Evolutionary conservation across 2,888 invertebrate species (phyloP), one percentile per base, ranked within the genome.

Genomic region (Allacma fusca): DNA sequence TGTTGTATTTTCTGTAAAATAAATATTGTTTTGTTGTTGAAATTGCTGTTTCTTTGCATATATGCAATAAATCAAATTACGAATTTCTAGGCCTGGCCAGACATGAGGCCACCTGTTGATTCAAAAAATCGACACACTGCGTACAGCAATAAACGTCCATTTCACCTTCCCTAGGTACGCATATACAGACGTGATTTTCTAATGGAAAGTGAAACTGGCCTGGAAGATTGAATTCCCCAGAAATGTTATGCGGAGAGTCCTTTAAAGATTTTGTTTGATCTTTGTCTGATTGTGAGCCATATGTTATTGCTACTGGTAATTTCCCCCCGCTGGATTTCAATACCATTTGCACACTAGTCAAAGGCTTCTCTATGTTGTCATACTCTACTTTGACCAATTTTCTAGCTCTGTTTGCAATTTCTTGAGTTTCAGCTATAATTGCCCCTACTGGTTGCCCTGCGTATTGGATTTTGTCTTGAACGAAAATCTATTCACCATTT

Each of bases 171-270:
- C 88, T 89, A 0, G 92, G 93, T 23, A 90, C 86, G 16, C 89
- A 91, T 0, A 92, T 88, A 79, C 91, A 90, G 0, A 89, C 89
- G 64, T 92, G 92, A 0, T 92, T 90, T 84, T 94, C 94, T 92
- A 94, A 91, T 12, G 90, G 90, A 83, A 90, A 92, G 85, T 94
- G 93, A 85, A 91, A 92, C 85, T 94, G 94, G 13, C 89, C 85
- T 12, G 90, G 91, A 81, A 86, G 84, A n/a, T 83, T 80, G 19
- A 87, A 83, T 64, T 85, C 87, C 0, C 93, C 93, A 59, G 87
- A 87, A 4, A 91, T 84, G 4, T 88, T 87, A 79, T 88, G 78
- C 0, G 21, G 19, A 5, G 65, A 43, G 23, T 28, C 67, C 29
- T 40, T 68, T 5, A 16, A 9, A 4, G 67, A 67, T 29, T 34